A percentile compares a stretch with the other conserved stretches of the same genome.
Conservation (phyloP, 2,888 invertebrate species). For the Drosophila macrothrix region DNA sequence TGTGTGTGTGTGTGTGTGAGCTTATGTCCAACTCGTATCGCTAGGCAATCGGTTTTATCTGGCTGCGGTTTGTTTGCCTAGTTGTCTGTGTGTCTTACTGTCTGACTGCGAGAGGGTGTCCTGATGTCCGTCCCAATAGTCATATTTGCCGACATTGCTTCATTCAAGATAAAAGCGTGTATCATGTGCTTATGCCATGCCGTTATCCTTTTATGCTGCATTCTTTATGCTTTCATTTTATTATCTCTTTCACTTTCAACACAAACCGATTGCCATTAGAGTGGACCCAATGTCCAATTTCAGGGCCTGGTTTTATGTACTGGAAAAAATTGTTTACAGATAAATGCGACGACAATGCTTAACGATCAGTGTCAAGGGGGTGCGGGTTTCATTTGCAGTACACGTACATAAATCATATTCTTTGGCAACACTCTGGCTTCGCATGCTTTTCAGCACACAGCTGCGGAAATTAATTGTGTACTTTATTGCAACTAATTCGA, state of each 20-base stretch:
- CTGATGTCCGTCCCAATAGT: constrained; percentile 25
- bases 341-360: constrained; percentile 30
- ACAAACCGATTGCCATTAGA: constrained; percentile 46
- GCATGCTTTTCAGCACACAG: constrained; percentile 45
- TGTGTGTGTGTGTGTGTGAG: constrained; percentile 8
- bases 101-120: constrained; percentile 1
- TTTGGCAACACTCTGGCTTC: constrained; percentile 17
- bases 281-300: constrained; percentile 16
- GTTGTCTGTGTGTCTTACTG: not conserved
- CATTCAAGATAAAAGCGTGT: constrained; percentile 59
- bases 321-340: constrained; percentile 47
- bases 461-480: constrained; percentile 77
- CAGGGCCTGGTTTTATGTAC: constrained; percentile 54
- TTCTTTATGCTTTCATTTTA: constrained; percentile 63
- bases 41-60: constrained; percentile 65
- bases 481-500: constrained; percentile 79
- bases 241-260: constrained; percentile 57
- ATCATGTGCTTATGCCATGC: constrained; percentile 57
- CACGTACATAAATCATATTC: constrained; percentile 38
- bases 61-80: constrained; percentile 45
- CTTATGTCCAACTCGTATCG: constrained; percentile 45
- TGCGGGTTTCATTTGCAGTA: constrained; percentile 20
- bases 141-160: constrained; percentile 50
- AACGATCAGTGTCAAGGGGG: constrained; percentile 11
- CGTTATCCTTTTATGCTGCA: constrained; percentile 67